Evolutionary conservation across 2,113 vertebrate species (phyloP).

Genomic region (Platysteira castanea): DNA sequence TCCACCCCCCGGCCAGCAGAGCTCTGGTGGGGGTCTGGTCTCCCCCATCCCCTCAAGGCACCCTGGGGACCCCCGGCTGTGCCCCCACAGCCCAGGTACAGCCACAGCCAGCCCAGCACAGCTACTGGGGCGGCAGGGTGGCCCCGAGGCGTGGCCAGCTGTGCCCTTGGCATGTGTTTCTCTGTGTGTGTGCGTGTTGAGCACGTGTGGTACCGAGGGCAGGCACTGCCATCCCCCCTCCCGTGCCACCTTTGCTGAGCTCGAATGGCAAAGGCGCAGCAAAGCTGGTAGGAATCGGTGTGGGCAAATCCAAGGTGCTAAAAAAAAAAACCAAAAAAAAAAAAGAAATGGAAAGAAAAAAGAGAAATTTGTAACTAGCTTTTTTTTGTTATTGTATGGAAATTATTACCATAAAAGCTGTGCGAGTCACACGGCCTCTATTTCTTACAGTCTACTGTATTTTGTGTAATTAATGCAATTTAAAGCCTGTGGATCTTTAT

Average conservation of each 20-base stretch:
- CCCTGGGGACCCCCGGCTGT: not conserved
- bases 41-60: not conserved
- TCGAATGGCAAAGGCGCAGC: not conserved
- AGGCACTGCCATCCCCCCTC: not conserved
- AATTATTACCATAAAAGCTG: slow-evolving; percentile 45
- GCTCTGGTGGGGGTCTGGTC: not conserved
- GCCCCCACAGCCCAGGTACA: not conserved
- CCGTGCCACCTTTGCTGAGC: not conserved
- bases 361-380: slow-evolving; percentile 47
- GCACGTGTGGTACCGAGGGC: not conserved
- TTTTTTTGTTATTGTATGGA: slow-evolving; percentile 59
- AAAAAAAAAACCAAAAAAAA: not conserved
- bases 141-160: accelerated
- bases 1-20: not conserved
- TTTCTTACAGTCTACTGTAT: slow-evolving; percentile 69
- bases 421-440: slow-evolving; percentile 40
- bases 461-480: slow-evolving; percentile 70
- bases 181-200: not conserved
- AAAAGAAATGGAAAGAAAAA: not conserved
- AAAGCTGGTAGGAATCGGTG: not conserved
- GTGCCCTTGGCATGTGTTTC: not conserved
- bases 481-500: slow-evolving; percentile 69
- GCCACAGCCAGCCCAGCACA: not conserved
- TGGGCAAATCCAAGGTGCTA: slow-evolving; percentile 64
- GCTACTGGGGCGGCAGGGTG: not conserved